A percentile compares a stretch with the other conserved stretches of the same genome.
These are phyloP conservation scores for Mormoops blainvillei DNA, from an alignment of 2,113 vertebrate species.

Conservation along the genomic window DNA sequence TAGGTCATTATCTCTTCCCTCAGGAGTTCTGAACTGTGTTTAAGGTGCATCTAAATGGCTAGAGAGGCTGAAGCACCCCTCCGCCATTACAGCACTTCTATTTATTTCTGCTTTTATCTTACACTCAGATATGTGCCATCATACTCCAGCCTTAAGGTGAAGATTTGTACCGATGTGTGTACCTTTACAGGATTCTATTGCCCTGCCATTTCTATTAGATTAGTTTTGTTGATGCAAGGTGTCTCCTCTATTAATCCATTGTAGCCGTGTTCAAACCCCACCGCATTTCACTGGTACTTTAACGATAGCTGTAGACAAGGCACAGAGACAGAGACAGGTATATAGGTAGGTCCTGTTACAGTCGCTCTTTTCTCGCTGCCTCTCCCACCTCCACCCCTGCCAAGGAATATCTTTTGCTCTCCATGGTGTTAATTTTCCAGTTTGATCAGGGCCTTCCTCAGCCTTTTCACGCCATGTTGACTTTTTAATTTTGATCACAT, in stretches of 20 bases:
- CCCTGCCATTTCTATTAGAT: background rate
- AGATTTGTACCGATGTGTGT: background rate
- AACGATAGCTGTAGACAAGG: background rate
- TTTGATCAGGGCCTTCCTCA: background rate
- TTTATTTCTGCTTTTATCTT: background rate
- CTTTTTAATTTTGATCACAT: background rate
- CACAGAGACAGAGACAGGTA: too few relatives aligned
- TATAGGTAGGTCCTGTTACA: background rate
- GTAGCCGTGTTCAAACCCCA: background rate
- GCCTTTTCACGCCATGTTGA: background rate
- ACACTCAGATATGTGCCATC: background rate
- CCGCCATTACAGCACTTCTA: background rate
- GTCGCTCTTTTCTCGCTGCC: background rate
- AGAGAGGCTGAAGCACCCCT: too few relatives aligned
- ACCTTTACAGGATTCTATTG: background rate
- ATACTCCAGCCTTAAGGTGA: background rate
- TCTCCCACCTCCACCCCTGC: background rate
- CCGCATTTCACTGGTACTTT: background rate
- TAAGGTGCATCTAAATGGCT: background rate
- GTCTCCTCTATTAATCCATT: background rate
- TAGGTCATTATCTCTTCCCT: background rate
- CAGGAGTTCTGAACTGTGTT: background rate
- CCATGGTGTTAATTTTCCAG: background rate
- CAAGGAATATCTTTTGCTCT: background rate
- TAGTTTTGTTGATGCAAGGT: background rate